Evolutionary conservation across 2,888 invertebrate genomes (phyloP).

Genomic region (Tiphia femorata): DNA sequence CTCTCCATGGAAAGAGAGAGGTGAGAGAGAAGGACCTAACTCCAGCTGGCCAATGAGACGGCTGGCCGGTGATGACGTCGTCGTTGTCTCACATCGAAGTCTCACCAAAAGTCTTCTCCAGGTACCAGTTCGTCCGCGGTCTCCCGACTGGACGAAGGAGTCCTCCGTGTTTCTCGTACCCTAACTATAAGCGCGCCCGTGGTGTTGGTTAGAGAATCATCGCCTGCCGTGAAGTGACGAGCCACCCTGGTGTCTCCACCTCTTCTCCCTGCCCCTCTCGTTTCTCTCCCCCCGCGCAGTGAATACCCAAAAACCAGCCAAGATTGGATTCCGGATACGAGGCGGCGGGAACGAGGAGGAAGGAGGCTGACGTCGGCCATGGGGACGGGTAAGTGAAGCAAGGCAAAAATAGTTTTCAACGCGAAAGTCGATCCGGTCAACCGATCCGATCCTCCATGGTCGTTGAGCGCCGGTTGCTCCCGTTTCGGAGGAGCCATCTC

Average conservation of each 20-base stretch:
- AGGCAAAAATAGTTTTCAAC: too few relatives aligned
- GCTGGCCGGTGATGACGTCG: conserved; percentile 59
- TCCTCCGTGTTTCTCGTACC: conserved; percentile 16
- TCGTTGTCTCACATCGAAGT: conserved; percentile 57
- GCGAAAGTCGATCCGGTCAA: conserved; percentile 5
- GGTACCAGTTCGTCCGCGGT: conserved; percentile 66
- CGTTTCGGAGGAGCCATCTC: too few relatives aligned
- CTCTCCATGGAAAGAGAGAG: conserved; percentile 44
- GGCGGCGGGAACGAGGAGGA: conserved; percentile 50
- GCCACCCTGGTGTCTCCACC: not conserved
- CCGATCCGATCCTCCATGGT: not conserved
- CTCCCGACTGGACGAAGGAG: conserved; percentile 62
- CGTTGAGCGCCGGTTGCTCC: too few relatives aligned
- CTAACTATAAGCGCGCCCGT: conserved; percentile 14
- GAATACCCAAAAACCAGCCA: conserved; percentile 47
- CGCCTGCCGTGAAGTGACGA: too few relatives aligned
- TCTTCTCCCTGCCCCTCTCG: conserved; percentile 9
- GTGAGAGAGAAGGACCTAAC: conserved; percentile 45
- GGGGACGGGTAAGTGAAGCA: conserved; percentile 67
- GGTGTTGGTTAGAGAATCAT: too few relatives aligned
- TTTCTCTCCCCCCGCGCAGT: conserved; percentile 34
- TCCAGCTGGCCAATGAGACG: conserved; percentile 59
- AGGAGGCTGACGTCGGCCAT: conserved; percentile 62
- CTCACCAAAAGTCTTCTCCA: conserved; percentile 59
- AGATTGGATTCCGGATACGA: conserved; percentile 50